Evolutionary conservation across 2,888 invertebrate genomes (phyloP).

Genomic region (Yponomeuta cagnagella): DNA sequence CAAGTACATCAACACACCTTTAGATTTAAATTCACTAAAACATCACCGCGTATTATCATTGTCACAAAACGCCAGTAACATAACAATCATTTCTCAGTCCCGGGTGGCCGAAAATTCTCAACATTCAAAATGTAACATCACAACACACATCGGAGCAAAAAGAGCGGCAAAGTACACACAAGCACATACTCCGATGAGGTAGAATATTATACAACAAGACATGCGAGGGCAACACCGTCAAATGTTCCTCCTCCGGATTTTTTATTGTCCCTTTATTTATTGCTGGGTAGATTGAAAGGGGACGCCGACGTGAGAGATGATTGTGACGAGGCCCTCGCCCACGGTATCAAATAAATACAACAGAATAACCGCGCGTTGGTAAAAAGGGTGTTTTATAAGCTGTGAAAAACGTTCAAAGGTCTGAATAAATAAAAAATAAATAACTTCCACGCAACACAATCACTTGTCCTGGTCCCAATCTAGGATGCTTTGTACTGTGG

Average conservation of each 20-base stretch:
- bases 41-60: not conserved
- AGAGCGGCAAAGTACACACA: not conserved
- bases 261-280: slow-evolving; percentile 70
- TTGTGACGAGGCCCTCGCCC: slow-evolving; percentile 45
- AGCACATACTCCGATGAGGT: slow-evolving; percentile 13
- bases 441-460: no score
- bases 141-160: not conserved
- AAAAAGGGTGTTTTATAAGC: not conserved
- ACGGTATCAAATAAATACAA: not conserved
- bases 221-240: slow-evolving; percentile 43
- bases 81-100: slow-evolving; percentile 1
- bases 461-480: no score
- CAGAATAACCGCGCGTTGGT: not conserved
- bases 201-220: slow-evolving; percentile 21
- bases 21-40: not conserved
- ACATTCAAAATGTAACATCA: slow-evolving; percentile 4
- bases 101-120: not conserved
- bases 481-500: no score
- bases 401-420: no score
- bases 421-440: no score
- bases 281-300: slow-evolving; percentile 72
- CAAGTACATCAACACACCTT: no score
- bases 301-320: slow-evolving; percentile 54
- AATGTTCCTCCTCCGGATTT: slow-evolving; percentile 45
- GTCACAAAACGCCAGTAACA: slow-evolving; percentile 1